These are phyloP conservation scores for Drosophila prosaltans DNA, from an alignment of 1,140 invertebrate genomes.

Conservation along the genomic window DNA sequence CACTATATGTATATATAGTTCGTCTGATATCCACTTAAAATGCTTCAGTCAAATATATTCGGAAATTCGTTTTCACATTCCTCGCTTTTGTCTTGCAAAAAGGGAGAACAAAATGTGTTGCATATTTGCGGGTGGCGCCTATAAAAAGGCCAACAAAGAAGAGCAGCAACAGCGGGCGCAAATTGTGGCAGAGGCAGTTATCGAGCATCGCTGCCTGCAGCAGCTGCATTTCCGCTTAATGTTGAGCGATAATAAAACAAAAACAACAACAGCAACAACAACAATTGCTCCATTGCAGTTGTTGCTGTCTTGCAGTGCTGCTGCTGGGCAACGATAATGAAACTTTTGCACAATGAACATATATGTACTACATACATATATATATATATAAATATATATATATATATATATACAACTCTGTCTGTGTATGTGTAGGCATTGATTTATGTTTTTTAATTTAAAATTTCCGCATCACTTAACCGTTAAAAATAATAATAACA, in stretches of 20 bases:
- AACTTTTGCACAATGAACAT: slow-evolving; percentile 37
- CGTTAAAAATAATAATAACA: slow-evolving; percentile 80
- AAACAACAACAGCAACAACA: slow-evolving; percentile 57
- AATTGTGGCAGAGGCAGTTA: slow-evolving; percentile 46
- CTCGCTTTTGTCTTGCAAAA: slow-evolving; percentile 45
- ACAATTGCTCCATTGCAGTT: slow-evolving; percentile 1
- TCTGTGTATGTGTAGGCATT: slow-evolving; percentile 57
- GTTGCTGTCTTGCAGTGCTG: slow-evolving; percentile 28
- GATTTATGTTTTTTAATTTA: slow-evolving; percentile 83
- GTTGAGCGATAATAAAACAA: slow-evolving; percentile 77
- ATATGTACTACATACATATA: slow-evolving; percentile 14
- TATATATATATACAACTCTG: neutral
- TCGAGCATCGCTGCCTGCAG: slow-evolving; percentile 59
- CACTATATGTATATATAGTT: neutral
- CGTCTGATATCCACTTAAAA: slow-evolving; percentile 10
- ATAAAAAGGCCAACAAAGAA: slow-evolving; percentile 47
- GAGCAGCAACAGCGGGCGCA: slow-evolving; percentile 15
- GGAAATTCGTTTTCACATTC: slow-evolving; percentile 10
- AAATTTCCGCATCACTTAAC: slow-evolving; percentile 83
- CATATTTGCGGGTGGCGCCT: slow-evolving; percentile 63
- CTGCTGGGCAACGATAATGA: slow-evolving; percentile 65
- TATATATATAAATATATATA: neutral
- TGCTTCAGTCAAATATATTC: slow-evolving; percentile 9
- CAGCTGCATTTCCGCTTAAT: slow-evolving; percentile 77
- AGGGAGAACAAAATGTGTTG: slow-evolving; percentile 52